Evolutionary conservation across 2,797 vertebrate genomes (phyloP), one percentile per base, ranked within the genome.

Genomic region (Zalophus californianus): DNA sequence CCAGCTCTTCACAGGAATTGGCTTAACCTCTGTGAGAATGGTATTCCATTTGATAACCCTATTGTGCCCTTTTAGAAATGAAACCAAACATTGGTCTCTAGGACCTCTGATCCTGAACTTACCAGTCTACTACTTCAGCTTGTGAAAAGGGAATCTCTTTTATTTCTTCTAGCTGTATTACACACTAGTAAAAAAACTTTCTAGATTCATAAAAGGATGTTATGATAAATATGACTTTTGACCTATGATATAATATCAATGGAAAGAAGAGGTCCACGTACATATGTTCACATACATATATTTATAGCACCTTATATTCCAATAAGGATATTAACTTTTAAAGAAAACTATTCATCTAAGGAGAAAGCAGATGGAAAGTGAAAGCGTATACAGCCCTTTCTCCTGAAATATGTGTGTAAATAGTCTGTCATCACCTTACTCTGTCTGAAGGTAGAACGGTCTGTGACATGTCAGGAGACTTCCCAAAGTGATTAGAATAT

Each of bases 341-440:
- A 97, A 86, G 56, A 87, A 97, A 98, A 48, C 35, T 91, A 93
- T 96, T 97, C 93, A 97, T 91, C 35, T 88, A 86, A 97, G 86
- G 90, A 93, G 97, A 96, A 97, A 97, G 44, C 44, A 96, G 64
- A 97, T 95, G 78, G 68, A 64, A n/a, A 27, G 32, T 29, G 50
- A 32, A 96, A 88, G 4, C 77, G 84, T 92, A 52, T 64, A 87
- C 48, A 77, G 80, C 54, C 50, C 13, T 96, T 97, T 88, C 68
- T 90, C 68, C 29, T 62, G 86, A 44, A 1, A 0, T 29, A 91
- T n/a, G 1, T 84, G 35, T 96, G 68, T 92, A 96, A 97, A 93
- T 79, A 96, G 83, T 48, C 97, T 97, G 93, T 98, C 93, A 97
- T 97, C 91, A 64, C 86, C 93, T 98, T 90, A 90, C 97, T 97